phyloP scores from a whole-genome alignment of 2,888 invertebrate species.

The Pocota personata region DNA sequence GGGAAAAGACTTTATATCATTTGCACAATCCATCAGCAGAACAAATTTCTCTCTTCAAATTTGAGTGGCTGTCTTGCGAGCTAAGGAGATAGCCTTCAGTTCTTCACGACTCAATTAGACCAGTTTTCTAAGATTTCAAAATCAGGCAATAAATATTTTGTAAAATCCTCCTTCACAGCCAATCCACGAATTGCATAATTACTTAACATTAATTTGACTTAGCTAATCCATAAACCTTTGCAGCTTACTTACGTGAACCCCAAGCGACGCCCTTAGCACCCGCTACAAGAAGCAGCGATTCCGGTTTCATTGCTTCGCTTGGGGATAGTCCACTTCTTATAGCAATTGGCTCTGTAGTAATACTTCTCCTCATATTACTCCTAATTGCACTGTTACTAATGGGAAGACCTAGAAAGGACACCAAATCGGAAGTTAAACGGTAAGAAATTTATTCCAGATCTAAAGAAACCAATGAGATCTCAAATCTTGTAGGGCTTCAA shows the following conservation, averaged over 20 bases:
- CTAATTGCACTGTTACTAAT: constrained; percentile 80
- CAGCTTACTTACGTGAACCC: constrained; percentile 82
- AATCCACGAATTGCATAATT: no score
- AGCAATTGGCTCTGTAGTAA: constrained; percentile 79
- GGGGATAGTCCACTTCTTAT: constrained; percentile 81
- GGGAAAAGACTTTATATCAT: no score
- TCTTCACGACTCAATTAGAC: no score
- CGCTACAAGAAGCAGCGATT: constrained; percentile 79
- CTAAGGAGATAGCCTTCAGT: no score
- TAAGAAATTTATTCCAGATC: constrained; percentile 55
- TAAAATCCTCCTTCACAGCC: no score
- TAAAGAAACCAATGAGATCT: background rate
- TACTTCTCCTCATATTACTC: constrained; percentile 80
- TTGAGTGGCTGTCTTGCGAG: no score
- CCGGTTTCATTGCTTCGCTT: constrained; percentile 79
- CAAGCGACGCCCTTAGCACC: constrained; percentile 82
- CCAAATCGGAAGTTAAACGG: constrained; percentile 79
- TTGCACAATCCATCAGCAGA: no score
- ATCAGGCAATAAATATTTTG: no score
- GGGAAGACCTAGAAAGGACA: constrained; percentile 79
- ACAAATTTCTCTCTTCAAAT: no score
- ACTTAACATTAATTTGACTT: background rate
- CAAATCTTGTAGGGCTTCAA: constrained; percentile 76
- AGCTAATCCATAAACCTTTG: background rate
- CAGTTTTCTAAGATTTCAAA: no score